A percentile compares a stretch with the other conserved stretches of the same genome.
Evolutionary conservation across 2,888 invertebrate genomes (phyloP).

Genomic region (Athrips mouffetella): DNA sequence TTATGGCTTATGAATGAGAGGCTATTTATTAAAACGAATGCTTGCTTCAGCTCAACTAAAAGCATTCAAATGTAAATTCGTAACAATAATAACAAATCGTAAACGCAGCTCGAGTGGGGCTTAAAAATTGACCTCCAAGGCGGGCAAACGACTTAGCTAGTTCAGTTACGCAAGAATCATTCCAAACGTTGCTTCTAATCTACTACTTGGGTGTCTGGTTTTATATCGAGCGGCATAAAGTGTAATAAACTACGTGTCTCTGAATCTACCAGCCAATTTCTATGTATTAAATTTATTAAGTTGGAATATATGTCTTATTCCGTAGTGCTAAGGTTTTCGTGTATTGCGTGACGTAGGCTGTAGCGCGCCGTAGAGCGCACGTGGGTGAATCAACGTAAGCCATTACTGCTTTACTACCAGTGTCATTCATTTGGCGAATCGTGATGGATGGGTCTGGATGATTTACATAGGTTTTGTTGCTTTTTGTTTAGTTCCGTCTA

Average conservation of each 20-base stretch:
- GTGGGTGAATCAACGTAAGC: slow-evolving; percentile 60
- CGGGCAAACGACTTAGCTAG: slow-evolving; percentile 39
- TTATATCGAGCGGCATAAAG: slow-evolving; percentile 60
- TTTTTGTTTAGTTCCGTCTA: background rate
- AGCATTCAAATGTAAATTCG: slow-evolving; percentile 48
- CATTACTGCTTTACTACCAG: slow-evolving; percentile 60
- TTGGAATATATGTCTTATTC: slow-evolving; percentile 36
- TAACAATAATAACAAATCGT: slow-evolving; percentile 69
- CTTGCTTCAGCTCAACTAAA: slow-evolving; percentile 14
- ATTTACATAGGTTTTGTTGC: slow-evolving; percentile 36
- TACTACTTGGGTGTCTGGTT: slow-evolving; percentile 75
- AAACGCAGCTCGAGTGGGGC: slow-evolving; percentile 48
- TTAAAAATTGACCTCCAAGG: slow-evolving; percentile 65
- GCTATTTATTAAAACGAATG: background rate
- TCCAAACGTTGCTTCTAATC: slow-evolving; percentile 46
- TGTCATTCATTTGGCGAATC: slow-evolving; percentile 70
- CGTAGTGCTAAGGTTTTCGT: slow-evolving; percentile 24
- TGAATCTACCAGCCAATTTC: slow-evolving; percentile 31
- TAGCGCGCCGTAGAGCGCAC: slow-evolving; percentile 34
- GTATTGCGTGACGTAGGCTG: background rate
- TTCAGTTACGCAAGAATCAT: slow-evolving; percentile 57
- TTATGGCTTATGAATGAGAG: background rate
- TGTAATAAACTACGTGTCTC: slow-evolving; percentile 58
- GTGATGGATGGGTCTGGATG: slow-evolving; percentile 50
- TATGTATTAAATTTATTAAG: background rate